Evolutionary conservation across 35 echinoderm and acorn worm genomes (phyloP).

Genomic region (Apostichopus californicus): DNA sequence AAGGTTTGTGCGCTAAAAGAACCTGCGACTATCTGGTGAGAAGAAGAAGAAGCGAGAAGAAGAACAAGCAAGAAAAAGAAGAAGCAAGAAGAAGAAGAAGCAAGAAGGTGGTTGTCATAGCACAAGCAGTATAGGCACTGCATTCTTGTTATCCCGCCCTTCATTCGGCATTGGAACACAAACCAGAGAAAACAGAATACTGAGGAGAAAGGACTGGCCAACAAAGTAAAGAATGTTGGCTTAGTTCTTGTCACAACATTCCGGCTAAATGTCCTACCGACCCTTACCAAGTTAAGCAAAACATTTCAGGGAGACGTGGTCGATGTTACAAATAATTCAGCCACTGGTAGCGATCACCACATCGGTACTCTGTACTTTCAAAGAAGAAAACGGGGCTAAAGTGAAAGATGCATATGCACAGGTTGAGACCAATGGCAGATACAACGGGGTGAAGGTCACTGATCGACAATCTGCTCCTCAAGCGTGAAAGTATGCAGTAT

Average conservation of each 20-base stretch:
- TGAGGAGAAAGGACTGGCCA: background rate
- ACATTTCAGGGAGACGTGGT: background rate
- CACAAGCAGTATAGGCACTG: background rate
- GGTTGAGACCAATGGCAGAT: too few relatives aligned
- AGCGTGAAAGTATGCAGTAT: too few relatives aligned
- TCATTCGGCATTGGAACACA: background rate
- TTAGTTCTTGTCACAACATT: background rate
- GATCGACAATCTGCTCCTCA: too few relatives aligned
- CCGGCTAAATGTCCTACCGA: background rate
- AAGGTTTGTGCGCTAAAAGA: background rate
- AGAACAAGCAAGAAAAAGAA: too few relatives aligned
- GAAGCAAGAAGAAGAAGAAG: too few relatives aligned
- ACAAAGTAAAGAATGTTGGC: background rate
- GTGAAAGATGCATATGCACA: too few relatives aligned
- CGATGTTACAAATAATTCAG: background rate
- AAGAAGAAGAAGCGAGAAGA: too few relatives aligned
- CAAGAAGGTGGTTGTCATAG: background rate
- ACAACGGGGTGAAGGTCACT: too few relatives aligned
- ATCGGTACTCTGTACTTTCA: background rate
- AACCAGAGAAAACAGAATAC: background rate
- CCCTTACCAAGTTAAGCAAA: slow-evolving; percentile 4
- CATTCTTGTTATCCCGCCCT: background rate
- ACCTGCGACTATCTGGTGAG: background rate
- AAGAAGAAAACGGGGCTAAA: background rate
- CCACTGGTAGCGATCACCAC: background rate